Conservation (phyloP, 1,140 invertebrate species). For the Phenacoccus solenopsis region DNA sequence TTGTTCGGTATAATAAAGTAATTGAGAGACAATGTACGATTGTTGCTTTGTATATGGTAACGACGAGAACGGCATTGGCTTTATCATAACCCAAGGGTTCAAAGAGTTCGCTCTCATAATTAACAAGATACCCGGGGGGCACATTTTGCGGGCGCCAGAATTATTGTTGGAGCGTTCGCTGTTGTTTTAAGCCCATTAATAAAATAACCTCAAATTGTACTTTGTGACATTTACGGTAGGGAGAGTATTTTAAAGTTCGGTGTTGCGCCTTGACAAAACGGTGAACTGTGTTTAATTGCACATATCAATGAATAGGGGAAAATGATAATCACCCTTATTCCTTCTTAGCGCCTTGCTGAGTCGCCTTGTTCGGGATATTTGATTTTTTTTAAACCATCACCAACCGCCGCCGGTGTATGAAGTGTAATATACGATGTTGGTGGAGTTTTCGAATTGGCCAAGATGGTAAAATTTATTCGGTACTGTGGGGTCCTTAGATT, state of each 20-base stretch:
- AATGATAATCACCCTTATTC: background rate
- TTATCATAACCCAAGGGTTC: constrained; percentile 1
- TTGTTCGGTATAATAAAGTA: constrained; percentile 3
- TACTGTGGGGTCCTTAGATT: background rate
- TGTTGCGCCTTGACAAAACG: background rate
- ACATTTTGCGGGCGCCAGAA: background rate
- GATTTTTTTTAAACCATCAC: too few relatives aligned
- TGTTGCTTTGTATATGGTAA: background rate
- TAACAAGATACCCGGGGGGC: background rate
- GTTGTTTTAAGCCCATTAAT: background rate
- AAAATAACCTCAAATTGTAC: constrained; percentile 3
- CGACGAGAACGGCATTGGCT: background rate
- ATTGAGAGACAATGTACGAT: constrained; percentile 1
- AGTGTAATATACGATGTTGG: background rate
- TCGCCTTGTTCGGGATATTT: background rate
- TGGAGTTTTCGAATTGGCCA: background rate
- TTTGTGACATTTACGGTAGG: background rate
- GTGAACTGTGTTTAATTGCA: background rate
- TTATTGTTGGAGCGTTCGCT: background rate
- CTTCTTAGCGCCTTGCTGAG: background rate
- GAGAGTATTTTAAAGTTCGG: background rate
- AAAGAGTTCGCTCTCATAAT: constrained; percentile 1
- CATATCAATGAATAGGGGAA: background rate
- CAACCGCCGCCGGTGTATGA: background rate
- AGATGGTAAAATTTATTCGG: background rate